Base-by-base conservation (phyloP, 2,888 invertebrate genomes). In the Ellobium chinense region DNA sequence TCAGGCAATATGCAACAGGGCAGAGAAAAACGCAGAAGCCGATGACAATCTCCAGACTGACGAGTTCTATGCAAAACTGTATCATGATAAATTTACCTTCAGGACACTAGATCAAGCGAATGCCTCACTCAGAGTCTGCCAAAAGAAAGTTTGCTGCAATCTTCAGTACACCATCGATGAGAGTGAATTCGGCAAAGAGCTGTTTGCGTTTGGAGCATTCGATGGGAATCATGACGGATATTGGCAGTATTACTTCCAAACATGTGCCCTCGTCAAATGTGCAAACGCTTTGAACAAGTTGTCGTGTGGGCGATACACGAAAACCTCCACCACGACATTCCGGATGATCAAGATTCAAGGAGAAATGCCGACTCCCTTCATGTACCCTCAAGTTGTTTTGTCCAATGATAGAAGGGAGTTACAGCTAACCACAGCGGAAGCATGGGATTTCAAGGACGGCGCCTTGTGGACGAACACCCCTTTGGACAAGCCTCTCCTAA, bases 141-240 rank as follows among this genome's bases (percentile, higher is more conserved):
- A 88, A 36, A 85, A 87, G 0, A 79, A 82, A 0, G 65, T 89
- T 12, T 90, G 90, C 78, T 91, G 90, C 62, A 75, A 39, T 34
- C 76, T 88, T 7, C 63, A 82, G 18, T 89, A 88, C 68, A 27
- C 60, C 24, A 58, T 80, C 36, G 18, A 5, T 7, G 39, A 74
- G 9, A 56, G n/a, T 14, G 1, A n/a, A 0, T 60, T 58, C 14
- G 69, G 79, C 1, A 65, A 76, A 2, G 84, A 84, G 14, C 58
- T 81, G 7, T 91, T 85, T 75, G 91, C 88, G 0, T 85, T 91
- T 63, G 91, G 89, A 0, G 89, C 87, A 0, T 90, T 90, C 78
- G 86, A 88, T 72, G 89, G 89, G 0, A 78, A 88, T 1, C 90
- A 90, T 80, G 87, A 85, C 3, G 74, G 83, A 18, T 83, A 88